Evolutionary conservation across 2,888 invertebrate species (phyloP), one percentile per base, ranked within the genome.

Genomic region (Tetanocera ferruginea): DNA sequence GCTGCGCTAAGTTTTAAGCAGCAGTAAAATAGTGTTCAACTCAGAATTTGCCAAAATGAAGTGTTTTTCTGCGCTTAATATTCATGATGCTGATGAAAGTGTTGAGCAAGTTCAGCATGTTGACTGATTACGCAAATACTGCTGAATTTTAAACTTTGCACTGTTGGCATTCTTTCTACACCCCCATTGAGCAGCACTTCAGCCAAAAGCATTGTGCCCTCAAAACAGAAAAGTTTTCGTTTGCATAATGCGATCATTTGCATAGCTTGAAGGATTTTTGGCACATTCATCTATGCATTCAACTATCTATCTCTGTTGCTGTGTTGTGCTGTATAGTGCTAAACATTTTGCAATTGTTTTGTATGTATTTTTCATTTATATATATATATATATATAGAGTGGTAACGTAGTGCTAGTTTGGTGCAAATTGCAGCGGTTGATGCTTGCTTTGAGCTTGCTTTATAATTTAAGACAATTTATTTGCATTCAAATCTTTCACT

Each of bases 201-300:
- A 28, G 25, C 17, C n/a, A n/a, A 28, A 14, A 28, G 11, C 52
- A n/a, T 52, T 52, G 37, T 37, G 37, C 37, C 8, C 43, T n/a
- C n/a, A 1, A 55, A 55, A 55, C 34, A 8, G 23, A 25, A 69
- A 69, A 69, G 9, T 51, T 69, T 49, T 69, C 69, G 37, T 69
- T 69, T 69, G 69, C 69, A 43, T 69, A 69, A 69, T 69, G 69
- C 69, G 69, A 37, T 69, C 69, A 69, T n/a, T 55, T 23, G n/a
- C 23, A 55, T n/a, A n/a, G 23, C 23, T 19, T 19, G 6, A 55
- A 23, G 55, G 55, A 55, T 55, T 55, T 55, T 55, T 55, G 19
- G 55, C 55, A 55, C 55, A n/a, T 23, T n/a, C 23, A 23, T 55
- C 9, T 6, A 19, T 2, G 19, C 23, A 23, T 55, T 11, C 23